Evolutionary conservation across 1,140 invertebrate genomes (phyloP), one percentile per base, ranked within the genome.

Genomic region (Lordiphosa stackelbergi): DNA sequence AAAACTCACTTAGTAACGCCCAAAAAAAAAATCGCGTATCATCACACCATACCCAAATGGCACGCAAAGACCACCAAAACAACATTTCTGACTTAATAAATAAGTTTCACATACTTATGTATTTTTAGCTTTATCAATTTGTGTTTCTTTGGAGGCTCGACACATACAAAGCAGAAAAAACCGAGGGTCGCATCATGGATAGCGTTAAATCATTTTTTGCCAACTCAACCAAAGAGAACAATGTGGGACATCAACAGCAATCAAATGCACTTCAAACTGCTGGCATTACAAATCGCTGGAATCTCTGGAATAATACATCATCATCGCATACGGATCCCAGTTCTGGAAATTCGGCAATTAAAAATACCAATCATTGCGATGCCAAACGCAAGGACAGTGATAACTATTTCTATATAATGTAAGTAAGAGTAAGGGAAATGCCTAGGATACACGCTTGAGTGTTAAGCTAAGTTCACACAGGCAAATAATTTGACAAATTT

Each of bases 321-420:
- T 38, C 66, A 24, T 57, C 62, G 54, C 60, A 65, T 7, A 22
- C 69, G n/a, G 78, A 73, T 12, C 45, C 63, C 10, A 41, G 64
- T 42, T 12, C 77, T 16, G 45, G 40, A 12, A 73, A 49, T 13
- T 43, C 48, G n/a, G 22, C 45, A 35, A 70, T 68, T 22, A 57
- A 68, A 12, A 71, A 75, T 16, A 16, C 53, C 4, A 66, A 66
- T 37, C 64, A 56, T 3, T 64, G 43, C 16, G 66, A 73, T 35
- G 53, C 36, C 7, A 86, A 86, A 47, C 73, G 75, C 54, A 86
- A 86, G 73, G 85, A 86, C 34, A 86, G 68, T 43, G 85, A 86
- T 53, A 86, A 55, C 41, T 86, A 86, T 60, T 86, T 86, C 34
- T 86, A 86, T 57, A 86, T 86, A 38, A 85, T 86, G 85, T 86